A percentile compares a stretch with the other conserved stretches of the same genome.
Evolutionary conservation across 2,888 invertebrate genomes (phyloP).

Genomic region (Dicyrtomina minuta): DNA sequence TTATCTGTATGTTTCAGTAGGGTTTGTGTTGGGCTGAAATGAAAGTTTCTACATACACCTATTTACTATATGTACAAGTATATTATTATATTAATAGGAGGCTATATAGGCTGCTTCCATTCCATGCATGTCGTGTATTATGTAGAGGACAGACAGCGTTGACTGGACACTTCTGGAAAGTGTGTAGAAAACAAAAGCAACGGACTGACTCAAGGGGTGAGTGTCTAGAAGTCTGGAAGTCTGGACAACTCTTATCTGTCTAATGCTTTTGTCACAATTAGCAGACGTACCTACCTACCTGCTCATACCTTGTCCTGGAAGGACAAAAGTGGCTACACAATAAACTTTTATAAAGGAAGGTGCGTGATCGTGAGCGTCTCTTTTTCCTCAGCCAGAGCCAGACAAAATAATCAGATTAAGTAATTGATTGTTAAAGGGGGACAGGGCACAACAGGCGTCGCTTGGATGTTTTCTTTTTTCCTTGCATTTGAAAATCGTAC

Average conservation of each 20-base stretch:
- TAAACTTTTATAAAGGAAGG: conserved; percentile 5
- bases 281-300: no score
- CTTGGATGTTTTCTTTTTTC: no score
- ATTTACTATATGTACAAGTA: no score
- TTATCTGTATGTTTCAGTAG: not conserved
- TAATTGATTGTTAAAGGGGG: conserved; percentile 9
- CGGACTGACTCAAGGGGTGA: not conserved
- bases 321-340: not conserved
- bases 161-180: no score
- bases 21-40: not conserved
- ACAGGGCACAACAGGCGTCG: not conserved
- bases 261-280: no score
- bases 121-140: no score
- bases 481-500: no score
- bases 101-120: no score
- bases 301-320: not conserved
- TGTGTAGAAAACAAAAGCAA: no score
- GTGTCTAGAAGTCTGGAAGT: not conserved
- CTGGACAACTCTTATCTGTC: not conserved
- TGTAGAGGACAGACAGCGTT: no score
- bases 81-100: no score
- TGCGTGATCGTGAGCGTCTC: conserved; percentile 7
- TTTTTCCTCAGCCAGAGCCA: not conserved
- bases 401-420: conserved; percentile 20
- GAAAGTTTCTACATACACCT: not conserved